Base-by-base conservation (phyloP, 2,888 invertebrate species). In the Agonopterix heracliana region DNA sequence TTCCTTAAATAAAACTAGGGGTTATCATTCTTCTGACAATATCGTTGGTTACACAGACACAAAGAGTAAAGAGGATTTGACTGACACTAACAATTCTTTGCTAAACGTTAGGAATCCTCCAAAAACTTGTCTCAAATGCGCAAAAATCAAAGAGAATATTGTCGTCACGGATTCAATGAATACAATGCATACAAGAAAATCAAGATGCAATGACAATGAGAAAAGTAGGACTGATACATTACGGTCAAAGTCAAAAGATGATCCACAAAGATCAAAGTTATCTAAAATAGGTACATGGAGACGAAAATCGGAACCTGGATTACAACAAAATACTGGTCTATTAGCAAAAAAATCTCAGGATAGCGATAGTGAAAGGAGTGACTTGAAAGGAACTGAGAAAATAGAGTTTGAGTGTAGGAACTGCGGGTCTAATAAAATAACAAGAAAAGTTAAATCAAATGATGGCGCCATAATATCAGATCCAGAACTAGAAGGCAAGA, bases 221-320 rank as follows among this genome's bases (percentile, higher is more conserved):
- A 85, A 77, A 55, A 60, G 67, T 14, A 83, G 71, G 63, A 60
- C 64, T 26, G 91, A 91, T 56, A 81, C 87, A 5, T 68, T 80
- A n/a, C 70, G 89, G 46, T 89, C 89, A 0, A 88, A 88, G 61
- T 89, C 88, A 3, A 88, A 82, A 66, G 89, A 89, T 67, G 74
- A 91, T 74, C 82, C 89, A 52, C 73, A 90, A 68, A 64, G 89
- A 63, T 80, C 81, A 1, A 88, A 80, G 52, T 58, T 88, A 41
- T 83, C 86, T 11, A 88, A 84, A 74, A 91, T 93, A 61, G 90
- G 92, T 8, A 92, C 90, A 49, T 93, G 93, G 93, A 82, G 93
- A 63, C 77, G 93, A 57, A 93, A 93, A 71, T 93, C 93, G 10
- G 94, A 93, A 72, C 94, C 93, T 1, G 92, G 92, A n/a, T 74